Evolutionary conservation across 2,888 invertebrate genomes (phyloP).

Genomic region (Cancer borealis): DNA sequence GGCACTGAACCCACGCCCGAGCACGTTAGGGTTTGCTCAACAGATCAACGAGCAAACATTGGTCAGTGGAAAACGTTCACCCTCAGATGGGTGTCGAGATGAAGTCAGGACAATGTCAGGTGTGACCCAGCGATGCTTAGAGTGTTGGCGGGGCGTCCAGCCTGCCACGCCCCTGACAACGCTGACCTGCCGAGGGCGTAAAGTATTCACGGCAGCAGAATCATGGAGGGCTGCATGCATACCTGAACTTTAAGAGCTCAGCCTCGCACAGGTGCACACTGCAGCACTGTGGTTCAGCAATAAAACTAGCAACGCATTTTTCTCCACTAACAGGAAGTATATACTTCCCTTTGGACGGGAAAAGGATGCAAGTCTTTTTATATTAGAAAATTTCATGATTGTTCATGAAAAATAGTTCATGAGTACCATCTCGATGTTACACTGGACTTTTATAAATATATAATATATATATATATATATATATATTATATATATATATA

Average conservation of each 20-base stretch:
- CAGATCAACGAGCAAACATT: background rate
- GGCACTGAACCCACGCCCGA: background rate
- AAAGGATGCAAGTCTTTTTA: background rate
- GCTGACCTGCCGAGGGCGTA: background rate
- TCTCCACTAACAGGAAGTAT: background rate
- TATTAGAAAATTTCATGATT: background rate
- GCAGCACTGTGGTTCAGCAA: slow-evolving; percentile 1
- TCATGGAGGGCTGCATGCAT: slow-evolving; percentile 29
- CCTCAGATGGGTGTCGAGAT: background rate
- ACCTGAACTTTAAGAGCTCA: slow-evolving; percentile 29
- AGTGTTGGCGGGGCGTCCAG: background rate
- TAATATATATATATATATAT: no score
- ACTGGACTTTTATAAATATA: no score
- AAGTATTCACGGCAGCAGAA: slow-evolving; percentile 18
- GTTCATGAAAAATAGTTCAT: background rate
- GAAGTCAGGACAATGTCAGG: background rate
- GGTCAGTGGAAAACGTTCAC: background rate
- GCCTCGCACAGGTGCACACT: background rate
- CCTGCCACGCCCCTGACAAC: slow-evolving; percentile 29
- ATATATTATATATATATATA: no score
- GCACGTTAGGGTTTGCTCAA: background rate
- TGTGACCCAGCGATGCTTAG: background rate
- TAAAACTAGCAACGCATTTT: slow-evolving; percentile 18
- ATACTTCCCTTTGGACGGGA: background rate
- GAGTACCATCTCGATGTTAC: background rate